Base-by-base conservation (phyloP, 2,888 invertebrate genomes). In the Sinopyrophorus schimmeli region DNA sequence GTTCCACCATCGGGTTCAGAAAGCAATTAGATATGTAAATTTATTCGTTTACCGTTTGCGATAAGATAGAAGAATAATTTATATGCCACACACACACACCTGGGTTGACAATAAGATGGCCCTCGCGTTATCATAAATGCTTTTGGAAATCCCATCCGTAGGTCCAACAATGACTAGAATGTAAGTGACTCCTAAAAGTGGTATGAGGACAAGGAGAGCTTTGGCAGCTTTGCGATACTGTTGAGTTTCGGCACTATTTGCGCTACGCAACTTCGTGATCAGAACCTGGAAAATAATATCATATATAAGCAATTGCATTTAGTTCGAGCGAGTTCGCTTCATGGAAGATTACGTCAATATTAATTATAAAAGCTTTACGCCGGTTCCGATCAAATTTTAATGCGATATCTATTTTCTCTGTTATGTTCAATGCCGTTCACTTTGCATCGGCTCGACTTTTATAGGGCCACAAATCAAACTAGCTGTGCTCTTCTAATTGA, bases 171-270 rank as follows among this genome's bases (percentile, higher is more conserved):
- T 77, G 47, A 92, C 83, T 48, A 92, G 77, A 54, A 94, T 77
- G 72, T 94, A 92, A 5, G 92, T 92, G 62, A 92, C 86, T 39
- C 94, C 94, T 52, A 94, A 80, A 43, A 94, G 80, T 10, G 94
- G 94, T 64, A 93, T 90, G 28, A 94, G 77, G 12, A 94, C 91
- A 24, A 94, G 76, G 16, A 94, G 80, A 0, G 93, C 93, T 71
- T 92, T 93, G 3, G 89, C 86, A 0, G 91, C 91, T 71, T 91
- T 92, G 52, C 89, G 78, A 71, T 89, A 89, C 70, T 92, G 92
- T 63, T 90, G 86, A 2, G 91, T 91, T 72, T 93, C 92, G 27
- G 87, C 79, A 2, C 87, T 89, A 66, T 89, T 91, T 12, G 92
- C 88, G 17, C 92, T 92, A 34, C 92, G 82, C 3, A 94, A 79